Base-by-base conservation (phyloP, 1,140 invertebrate genomes). In the Melipona quadrifasciata region DNA sequence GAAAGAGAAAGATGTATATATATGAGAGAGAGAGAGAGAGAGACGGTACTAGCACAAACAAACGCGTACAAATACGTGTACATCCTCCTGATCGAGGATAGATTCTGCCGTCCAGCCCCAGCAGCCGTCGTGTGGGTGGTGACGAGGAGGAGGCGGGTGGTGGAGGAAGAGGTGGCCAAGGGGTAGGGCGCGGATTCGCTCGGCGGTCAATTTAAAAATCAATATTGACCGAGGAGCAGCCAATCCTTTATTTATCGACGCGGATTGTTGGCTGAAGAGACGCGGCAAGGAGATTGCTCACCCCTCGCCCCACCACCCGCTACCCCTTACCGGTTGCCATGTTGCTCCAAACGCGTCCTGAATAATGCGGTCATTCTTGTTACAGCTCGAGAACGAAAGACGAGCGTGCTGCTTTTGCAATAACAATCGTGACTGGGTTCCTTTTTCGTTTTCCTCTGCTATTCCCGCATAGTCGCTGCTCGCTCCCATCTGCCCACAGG, bases 131-230 rank as follows among this genome's bases (percentile, higher is more conserved):
- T 61, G n/a, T 65, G 68, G 68, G 67, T 27, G 70, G 19, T 39
- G 14, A 5, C 31, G 19, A 19, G 65, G 65, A 21, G 8, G 57
- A 21, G 51, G 70, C 39, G 64, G 8, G 57, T 10, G 51, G 70
- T n/a, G 64, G 53, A 82, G 74, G 72, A 31, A 2, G 31, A 1
- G 76, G 81, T 64, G 53, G 75, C 27, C 58, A 55, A 24, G 70
- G 71, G 86, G 76, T 61, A 84, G 81, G 68, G 86, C 91, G 92
- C 90, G 91, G 90, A 94, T 93, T 94, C 93, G 86, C 91, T 94
- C 92, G 90, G 88, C 91, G 94, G 94, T 95, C 94, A 95, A 95
- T 95, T 94, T 94, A 93, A 94, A 94, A 94, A 95, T 95, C 94
- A 94, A 95, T 95, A 94, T 95, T 95, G 93, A 94, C 94, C 91